Evolutionary conservation across 2,888 invertebrate species (phyloP).

Genomic region (Apamea anceps): DNA sequence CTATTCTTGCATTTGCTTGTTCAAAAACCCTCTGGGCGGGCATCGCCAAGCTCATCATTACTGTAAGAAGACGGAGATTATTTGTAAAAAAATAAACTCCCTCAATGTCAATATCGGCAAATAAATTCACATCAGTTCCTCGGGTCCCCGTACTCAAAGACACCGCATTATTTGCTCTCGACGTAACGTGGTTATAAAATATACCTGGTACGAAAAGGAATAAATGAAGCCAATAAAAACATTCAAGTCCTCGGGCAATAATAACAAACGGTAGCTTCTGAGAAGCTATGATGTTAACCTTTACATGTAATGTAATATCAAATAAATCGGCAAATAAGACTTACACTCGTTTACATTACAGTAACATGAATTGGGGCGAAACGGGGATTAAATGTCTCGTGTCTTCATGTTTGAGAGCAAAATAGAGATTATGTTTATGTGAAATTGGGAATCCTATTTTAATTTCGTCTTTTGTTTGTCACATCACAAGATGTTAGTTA

Average conservation of each 20-base stretch:
- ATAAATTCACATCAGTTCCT: slow-evolving; percentile 18
- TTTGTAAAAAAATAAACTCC: slow-evolving; percentile 3
- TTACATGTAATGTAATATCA: slow-evolving; percentile 39
- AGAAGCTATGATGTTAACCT: slow-evolving; percentile 37
- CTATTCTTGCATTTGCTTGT: background rate
- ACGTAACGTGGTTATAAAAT: slow-evolving; percentile 35
- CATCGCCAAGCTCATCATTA: background rate
- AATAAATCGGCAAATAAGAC: slow-evolving; percentile 45
- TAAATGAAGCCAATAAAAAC: slow-evolving; percentile 48
- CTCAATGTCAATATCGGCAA: slow-evolving; percentile 1
- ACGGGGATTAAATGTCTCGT: slow-evolving; percentile 29
- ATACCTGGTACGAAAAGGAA: slow-evolving; percentile 29
- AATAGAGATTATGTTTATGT: too few relatives aligned
- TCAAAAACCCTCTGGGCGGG: background rate
- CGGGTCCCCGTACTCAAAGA: slow-evolving; percentile 6
- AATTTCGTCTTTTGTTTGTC: too few relatives aligned
- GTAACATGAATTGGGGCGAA: slow-evolving; percentile 24
- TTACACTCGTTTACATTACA: slow-evolving; percentile 30
- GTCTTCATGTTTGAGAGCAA: slow-evolving; percentile 16
- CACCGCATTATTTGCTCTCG: slow-evolving; percentile 28
- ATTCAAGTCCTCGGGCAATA: slow-evolving; percentile 48
- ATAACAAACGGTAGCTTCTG: slow-evolving; percentile 39
- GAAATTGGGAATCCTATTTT: too few relatives aligned
- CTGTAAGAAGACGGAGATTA: background rate
- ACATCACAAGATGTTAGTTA: background rate